phyloP scores from a whole-genome alignment of 2,113 vertebrate species.

The Pelusios castaneus region DNA sequence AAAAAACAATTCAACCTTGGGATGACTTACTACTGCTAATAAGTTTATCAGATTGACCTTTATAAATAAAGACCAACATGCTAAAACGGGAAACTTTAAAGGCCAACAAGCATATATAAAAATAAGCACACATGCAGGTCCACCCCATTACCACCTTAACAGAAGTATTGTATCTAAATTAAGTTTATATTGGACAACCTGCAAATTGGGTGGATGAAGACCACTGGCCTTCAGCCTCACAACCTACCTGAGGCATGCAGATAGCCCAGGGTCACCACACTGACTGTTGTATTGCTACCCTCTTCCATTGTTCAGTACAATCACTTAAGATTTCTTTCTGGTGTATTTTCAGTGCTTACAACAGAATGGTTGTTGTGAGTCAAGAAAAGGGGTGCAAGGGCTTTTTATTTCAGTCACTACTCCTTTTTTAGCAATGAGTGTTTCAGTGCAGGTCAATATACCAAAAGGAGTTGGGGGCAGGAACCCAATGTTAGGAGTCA shows the following conservation, averaged over 20 bases:
- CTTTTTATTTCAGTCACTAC: background rate
- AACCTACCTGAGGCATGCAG: background rate
- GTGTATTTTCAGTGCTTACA: accelerated
- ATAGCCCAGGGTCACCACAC: background rate
- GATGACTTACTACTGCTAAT: background rate
- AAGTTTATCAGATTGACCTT: background rate
- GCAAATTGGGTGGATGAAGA: background rate
- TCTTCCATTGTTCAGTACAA: background rate
- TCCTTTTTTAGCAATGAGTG: accelerated
- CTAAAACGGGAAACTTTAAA: background rate
- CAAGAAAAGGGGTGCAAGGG: accelerated
- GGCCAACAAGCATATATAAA: background rate
- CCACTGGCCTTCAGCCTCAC: background rate
- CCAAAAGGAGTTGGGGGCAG: background rate
- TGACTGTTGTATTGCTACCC: background rate
- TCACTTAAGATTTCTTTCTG: accelerated
- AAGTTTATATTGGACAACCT: background rate
- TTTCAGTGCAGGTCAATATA: accelerated
- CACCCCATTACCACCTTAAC: background rate
- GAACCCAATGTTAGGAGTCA: background rate
- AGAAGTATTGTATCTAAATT: background rate
- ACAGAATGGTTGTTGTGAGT: accelerated
- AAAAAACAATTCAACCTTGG: background rate
- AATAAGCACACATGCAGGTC: background rate
- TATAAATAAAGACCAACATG: background rate